Percentiles rank a stretch among this genome's conserved stretches.
phyloP scores from a whole-genome alignment of 2,113 vertebrate genomes.

The Vombatus ursinus region DNA sequence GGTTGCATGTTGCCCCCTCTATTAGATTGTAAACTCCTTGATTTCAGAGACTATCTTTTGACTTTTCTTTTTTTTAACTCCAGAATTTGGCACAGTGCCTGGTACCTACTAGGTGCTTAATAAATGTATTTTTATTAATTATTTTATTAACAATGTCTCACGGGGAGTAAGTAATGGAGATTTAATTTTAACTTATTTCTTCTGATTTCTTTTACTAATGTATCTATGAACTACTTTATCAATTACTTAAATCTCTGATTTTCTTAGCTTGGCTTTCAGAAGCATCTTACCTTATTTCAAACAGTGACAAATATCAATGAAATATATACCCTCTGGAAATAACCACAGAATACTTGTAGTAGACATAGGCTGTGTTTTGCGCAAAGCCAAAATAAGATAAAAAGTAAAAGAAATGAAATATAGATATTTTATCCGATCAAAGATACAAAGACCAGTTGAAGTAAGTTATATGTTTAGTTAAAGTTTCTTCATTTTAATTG shows the following conservation, averaged over 20 bases:
- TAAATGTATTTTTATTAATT: neutral
- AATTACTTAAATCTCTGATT: neutral
- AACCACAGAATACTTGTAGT: neutral
- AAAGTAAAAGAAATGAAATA: neutral
- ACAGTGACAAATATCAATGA: neutral
- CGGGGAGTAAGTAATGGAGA: neutral
- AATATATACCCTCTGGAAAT: neutral
- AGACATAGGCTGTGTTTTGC: neutral
- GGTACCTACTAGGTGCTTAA: too few species aligned
- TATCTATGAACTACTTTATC: neutral
- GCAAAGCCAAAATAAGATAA: neutral
- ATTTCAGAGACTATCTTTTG: too few species aligned
- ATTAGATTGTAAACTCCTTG: neutral
- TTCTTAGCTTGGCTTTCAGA: neutral
- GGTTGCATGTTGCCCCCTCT: neutral
- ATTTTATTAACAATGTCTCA: neutral
- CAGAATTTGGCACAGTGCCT: neutral
- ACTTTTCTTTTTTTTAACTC: neutral
- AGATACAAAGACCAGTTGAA: neutral
- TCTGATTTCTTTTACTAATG: neutral
- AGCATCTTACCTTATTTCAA: neutral
- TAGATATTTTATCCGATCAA: neutral
- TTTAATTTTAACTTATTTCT: neutral
- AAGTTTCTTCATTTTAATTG: neutral
- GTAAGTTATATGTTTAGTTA: neutral